A percentile compares a stretch with the other conserved stretches of the same genome.
Evolutionary conservation across 2,113 vertebrate genomes (phyloP).

Genomic region (Microtus ochrogaster): DNA sequence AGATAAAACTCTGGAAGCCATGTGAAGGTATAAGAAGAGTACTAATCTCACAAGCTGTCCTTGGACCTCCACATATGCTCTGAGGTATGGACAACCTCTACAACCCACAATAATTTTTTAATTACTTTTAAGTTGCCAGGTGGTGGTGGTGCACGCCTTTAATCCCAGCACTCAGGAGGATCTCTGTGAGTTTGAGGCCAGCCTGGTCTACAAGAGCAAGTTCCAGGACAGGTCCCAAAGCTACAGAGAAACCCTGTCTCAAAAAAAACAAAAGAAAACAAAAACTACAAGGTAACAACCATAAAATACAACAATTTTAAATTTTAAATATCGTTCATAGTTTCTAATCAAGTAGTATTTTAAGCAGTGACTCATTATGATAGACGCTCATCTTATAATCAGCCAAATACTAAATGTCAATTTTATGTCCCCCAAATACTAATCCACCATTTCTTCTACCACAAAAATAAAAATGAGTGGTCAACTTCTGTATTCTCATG

Average conservation of each 20-base stretch:
- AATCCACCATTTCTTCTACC: slow-evolving; percentile 47
- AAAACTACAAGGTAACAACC: too few species aligned
- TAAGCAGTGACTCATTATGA: slow-evolving; percentile 49
- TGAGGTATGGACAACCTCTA: neutral
- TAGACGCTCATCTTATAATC: neutral
- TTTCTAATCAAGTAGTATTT: slow-evolving; percentile 64
- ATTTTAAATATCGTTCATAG: slow-evolving; percentile 64
- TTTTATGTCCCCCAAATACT: slow-evolving; percentile 45
- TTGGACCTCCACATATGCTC: neutral
- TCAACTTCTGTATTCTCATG: neutral
- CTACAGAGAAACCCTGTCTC: too few species aligned
- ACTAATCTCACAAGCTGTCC: neutral
- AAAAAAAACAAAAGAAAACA: too few species aligned
- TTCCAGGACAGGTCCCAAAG: too few species aligned
- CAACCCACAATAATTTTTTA: neutral
- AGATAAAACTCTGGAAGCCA: too few species aligned
- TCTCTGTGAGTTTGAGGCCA: too few species aligned
- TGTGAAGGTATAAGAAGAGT: neutral
- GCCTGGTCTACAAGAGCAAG: too few species aligned
- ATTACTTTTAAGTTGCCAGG: too few species aligned
- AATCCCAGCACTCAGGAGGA: too few species aligned
- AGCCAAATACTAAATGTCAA: slow-evolving; percentile 57
- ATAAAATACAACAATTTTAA: slow-evolving; percentile 30
- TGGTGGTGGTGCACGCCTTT: too few species aligned
- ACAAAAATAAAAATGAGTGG: slow-evolving; percentile 55